Conservation (phyloP, 2,888 invertebrate genomes). For the Hirudinaria manillensis region DNA sequence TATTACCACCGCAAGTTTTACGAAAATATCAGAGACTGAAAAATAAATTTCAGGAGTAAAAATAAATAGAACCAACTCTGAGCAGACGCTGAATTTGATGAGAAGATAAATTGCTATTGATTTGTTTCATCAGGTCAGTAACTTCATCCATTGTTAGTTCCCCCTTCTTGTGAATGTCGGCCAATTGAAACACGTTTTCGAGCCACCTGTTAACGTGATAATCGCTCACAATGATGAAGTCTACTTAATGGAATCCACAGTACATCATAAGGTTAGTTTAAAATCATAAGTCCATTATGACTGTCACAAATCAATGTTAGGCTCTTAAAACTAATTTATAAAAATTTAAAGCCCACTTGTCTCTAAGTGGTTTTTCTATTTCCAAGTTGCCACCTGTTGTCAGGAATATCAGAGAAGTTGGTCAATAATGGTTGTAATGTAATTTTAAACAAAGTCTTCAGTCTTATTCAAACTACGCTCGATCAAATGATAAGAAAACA, state of each 20-base stretch:
- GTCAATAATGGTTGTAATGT: too few relatives aligned
- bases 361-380: constrained; percentile 48
- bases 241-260: too few relatives aligned
- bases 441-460: too few relatives aligned
- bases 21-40: not conserved
- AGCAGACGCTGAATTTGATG: constrained; percentile 58
- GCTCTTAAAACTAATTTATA: not conserved
- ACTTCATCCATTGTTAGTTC: constrained; percentile 54
- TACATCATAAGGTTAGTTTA: not conserved
- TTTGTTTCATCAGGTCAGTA: constrained; percentile 54
- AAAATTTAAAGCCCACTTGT: constrained; percentile 47
- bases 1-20: not conserved
- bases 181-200: constrained; percentile 55
- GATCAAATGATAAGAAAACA: too few relatives aligned
- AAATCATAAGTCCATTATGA: not conserved
- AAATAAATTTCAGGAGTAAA: constrained; percentile 10
- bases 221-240: too few relatives aligned
- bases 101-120: constrained; percentile 57
- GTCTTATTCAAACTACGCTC: too few relatives aligned
- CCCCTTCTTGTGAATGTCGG: constrained; percentile 48
- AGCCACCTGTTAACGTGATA: constrained; percentile 53
- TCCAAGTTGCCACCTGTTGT: constrained; percentile 49
- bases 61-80: constrained; percentile 50
- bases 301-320: not conserved
- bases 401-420: constrained; percentile 34